A percentile compares a stretch with the other conserved stretches of the same genome.
Evolutionary conservation across 1,140 invertebrate species (phyloP).

Genomic region (Vanessa tameamea): DNA sequence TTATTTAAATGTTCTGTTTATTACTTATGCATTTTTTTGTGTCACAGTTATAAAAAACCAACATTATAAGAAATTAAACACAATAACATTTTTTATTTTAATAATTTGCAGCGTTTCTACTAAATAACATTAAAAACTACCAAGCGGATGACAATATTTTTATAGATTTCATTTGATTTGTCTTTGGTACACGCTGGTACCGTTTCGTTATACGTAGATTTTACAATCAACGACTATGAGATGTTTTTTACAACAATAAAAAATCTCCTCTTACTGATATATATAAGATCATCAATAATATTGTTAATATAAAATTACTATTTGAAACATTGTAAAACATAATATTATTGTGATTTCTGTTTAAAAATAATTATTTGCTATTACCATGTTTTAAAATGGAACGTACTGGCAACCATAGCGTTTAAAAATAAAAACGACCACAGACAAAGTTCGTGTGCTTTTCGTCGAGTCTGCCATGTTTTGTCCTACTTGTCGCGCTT

Average conservation of each 20-base stretch:
- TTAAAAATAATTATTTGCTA: not conserved
- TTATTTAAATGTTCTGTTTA: too few relatives aligned
- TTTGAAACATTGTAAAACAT: too few relatives aligned
- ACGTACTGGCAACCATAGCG: constrained; percentile 54
- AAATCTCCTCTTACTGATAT: too few relatives aligned
- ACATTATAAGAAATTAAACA: too few relatives aligned
- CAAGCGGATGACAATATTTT: constrained; percentile 27
- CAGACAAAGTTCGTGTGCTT: constrained; percentile 75
- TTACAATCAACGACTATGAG: not conserved
- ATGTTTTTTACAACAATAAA: not conserved
- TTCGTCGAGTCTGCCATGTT: constrained; percentile 80
- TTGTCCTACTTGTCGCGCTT: constrained; percentile 81
- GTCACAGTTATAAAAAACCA: too few relatives aligned
- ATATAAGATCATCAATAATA: too few relatives aligned
- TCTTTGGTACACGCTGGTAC: constrained; percentile 45
- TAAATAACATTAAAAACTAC: not conserved
- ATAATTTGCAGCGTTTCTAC: not conserved
- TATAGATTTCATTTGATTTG: constrained; percentile 37
- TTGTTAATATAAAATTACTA: too few relatives aligned
- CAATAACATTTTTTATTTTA: too few relatives aligned
- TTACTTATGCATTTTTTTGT: too few relatives aligned
- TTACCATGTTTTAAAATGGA: constrained; percentile 34
- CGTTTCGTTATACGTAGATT: constrained; percentile 39
- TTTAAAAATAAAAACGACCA: constrained; percentile 71
- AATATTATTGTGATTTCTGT: not conserved